Conservation (phyloP, 2,797 vertebrate species). For the Pangasius krempfi region DNA sequence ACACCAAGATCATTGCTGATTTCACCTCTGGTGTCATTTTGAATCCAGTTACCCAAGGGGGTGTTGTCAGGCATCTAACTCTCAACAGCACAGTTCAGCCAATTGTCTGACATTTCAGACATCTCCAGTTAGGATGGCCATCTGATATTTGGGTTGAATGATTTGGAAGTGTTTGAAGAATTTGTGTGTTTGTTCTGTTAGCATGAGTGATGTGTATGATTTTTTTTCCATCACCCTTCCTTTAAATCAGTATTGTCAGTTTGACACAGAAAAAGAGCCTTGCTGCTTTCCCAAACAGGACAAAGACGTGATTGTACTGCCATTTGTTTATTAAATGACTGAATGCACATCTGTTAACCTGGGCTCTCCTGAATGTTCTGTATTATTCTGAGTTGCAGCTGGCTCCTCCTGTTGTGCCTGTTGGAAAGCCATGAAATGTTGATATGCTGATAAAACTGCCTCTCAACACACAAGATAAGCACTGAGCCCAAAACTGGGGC, state of each 20-base stretch:
- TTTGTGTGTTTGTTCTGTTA: not conserved
- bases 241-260: not conserved
- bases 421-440: slow-evolving; percentile 1
- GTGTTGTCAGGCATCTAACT: not conserved
- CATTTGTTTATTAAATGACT: slow-evolving; percentile 33
- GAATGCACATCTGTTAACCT: not conserved
- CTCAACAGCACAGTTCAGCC: not conserved
- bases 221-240: not conserved
- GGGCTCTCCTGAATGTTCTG: not conserved
- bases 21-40: not conserved
- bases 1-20: not conserved
- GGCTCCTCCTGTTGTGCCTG: not conserved
- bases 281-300: not conserved
- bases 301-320: not conserved
- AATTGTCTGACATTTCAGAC: not conserved
- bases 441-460: not conserved
- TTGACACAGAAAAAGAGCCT: slow-evolving; percentile 6
- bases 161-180: not conserved
- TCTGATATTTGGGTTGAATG: not conserved
- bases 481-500: not conserved
- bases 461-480: slow-evolving; percentile 5
- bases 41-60: not conserved
- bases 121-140: not conserved
- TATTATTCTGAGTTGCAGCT: slow-evolving; percentile 1
- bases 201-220: slow-evolving; percentile 7